phyloP scores from a whole-genome alignment of 2,888 invertebrate species.

The Stenoptilia bipunctidactyla region DNA sequence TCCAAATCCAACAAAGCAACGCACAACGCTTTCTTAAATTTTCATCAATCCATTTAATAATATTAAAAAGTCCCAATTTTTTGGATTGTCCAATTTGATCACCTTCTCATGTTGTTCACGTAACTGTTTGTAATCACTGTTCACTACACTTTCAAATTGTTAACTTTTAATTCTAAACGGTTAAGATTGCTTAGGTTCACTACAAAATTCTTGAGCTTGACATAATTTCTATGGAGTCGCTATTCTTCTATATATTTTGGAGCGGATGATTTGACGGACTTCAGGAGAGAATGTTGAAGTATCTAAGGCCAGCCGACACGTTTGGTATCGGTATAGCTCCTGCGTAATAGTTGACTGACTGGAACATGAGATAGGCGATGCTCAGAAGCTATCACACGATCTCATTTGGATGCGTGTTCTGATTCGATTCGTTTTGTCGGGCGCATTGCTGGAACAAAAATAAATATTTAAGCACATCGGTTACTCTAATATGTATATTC shows the following conservation, averaged over 20 bases:
- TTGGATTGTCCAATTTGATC: constrained; percentile 47
- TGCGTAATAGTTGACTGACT: constrained; percentile 73
- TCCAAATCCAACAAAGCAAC: constrained; percentile 55
- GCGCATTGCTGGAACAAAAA: constrained; percentile 81
- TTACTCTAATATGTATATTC: no score
- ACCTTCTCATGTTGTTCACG: constrained; percentile 56
- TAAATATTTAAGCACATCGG: constrained; percentile 9
- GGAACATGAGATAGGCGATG: constrained; percentile 76
- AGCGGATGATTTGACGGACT: constrained; percentile 24
- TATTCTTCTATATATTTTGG: constrained; percentile 18
- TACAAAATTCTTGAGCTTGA: constrained; percentile 29
- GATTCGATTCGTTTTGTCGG: constrained; percentile 84
- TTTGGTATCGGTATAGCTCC: constrained; percentile 62
- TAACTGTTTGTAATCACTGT: constrained; percentile 17
- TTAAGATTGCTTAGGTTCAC: constrained; percentile 31
- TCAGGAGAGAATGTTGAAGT: constrained; percentile 56
- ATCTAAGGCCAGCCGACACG: constrained; percentile 48
- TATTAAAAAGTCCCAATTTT: constrained; percentile 43
- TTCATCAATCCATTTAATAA: constrained; percentile 36
- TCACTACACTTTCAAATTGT: constrained; percentile 36
- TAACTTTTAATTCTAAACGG: constrained; percentile 34
- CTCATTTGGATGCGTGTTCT: constrained; percentile 87
- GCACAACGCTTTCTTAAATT: constrained; percentile 37
- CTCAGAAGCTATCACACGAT: constrained; percentile 85
- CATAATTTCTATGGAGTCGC: constrained; percentile 27